Conservation (phyloP, 2,113 vertebrate species). For the western clawed frog (Xenopus tropicalis) region UCB_Xtro_10.0 CM004444.2:26118001-26118500, state of each 20-base stretch:
- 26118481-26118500: constrained; percentile 31
- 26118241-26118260: no score
- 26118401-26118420: constrained; percentile 27
- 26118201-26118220: no score
- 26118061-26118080: no score
- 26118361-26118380: neutral
- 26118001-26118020: neutral
- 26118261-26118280: constrained; percentile 37
- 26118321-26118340: neutral
- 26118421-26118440: constrained; percentile 24
- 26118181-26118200: no score
- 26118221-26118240: no score
- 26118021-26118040: no score
- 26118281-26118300: constrained; percentile 46
- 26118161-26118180: no score
- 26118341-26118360: constrained; percentile 32
- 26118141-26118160: no score
- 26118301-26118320: constrained; percentile 45
- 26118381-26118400: constrained; percentile 36
- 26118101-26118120: no score
- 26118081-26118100: no score
- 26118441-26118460: constrained; percentile 15
- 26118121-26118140: no score
- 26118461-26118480: constrained; percentile 26
- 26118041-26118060: no score